phyloP scores from a whole-genome alignment of 2,888 invertebrate genomes.

The Diarsia rubi region DNA sequence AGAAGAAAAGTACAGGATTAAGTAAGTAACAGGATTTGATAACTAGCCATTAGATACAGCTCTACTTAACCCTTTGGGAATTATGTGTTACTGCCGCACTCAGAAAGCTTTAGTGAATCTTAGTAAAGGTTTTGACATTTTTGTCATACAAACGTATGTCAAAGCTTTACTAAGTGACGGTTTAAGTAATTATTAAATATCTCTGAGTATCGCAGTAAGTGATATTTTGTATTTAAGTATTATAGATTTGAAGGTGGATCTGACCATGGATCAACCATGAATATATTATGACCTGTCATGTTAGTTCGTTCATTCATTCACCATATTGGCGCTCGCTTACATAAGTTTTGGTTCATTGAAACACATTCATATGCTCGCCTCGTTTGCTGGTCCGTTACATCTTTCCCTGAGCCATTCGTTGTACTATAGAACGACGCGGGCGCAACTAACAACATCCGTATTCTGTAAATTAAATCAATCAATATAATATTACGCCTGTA shows the following conservation, averaged over 20 bases:
- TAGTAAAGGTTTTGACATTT: too few relatives aligned
- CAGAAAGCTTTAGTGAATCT: too few relatives aligned
- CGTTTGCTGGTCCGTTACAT: conserved; percentile 19
- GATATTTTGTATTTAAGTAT: too few relatives aligned
- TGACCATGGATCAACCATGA: not conserved
- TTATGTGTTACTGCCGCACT: too few relatives aligned
- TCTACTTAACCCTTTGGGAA: not conserved
- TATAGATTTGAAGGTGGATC: not conserved
- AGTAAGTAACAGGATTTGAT: too few relatives aligned
- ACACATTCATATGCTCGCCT: conserved; percentile 29
- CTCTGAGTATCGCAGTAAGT: too few relatives aligned
- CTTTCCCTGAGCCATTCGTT: conserved; percentile 7
- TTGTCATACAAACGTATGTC: too few relatives aligned
- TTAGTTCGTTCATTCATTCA: not conserved
- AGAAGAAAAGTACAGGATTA: too few relatives aligned
- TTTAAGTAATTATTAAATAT: too few relatives aligned
- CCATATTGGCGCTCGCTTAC: not conserved
- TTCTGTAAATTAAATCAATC: not conserved
- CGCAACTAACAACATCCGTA: conserved; percentile 5
- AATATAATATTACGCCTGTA: not conserved
- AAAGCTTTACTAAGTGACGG: too few relatives aligned
- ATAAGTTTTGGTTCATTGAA: conserved; percentile 10
- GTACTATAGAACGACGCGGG: conserved; percentile 7
- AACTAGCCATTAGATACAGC: not conserved
- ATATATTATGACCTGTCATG: not conserved